Percentiles rank a stretch among this genome's conserved stretches.
Conservation (phyloP, 2,888 invertebrate genomes). For the Ochropacha duplaris region DNA sequence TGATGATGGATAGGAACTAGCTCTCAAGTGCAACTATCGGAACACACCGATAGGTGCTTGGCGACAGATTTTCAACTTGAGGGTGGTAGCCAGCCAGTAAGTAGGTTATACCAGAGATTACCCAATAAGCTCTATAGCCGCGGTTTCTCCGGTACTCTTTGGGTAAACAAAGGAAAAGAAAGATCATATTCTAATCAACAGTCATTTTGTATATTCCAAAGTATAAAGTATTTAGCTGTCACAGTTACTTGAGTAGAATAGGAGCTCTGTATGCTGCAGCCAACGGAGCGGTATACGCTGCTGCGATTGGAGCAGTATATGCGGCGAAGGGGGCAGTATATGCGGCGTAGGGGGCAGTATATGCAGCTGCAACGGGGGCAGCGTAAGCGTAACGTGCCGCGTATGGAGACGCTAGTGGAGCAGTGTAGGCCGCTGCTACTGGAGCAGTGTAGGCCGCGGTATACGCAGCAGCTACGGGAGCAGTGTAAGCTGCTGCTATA, state of each 20-base stretch:
- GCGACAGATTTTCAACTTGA: no score
- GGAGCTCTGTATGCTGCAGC: slow-evolving; percentile 40
- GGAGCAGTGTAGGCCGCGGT: slow-evolving; percentile 44
- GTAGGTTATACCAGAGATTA: no score
- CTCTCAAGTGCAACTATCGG: no score
- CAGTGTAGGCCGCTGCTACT: slow-evolving; percentile 46
- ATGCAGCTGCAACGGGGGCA: slow-evolving; percentile 40
- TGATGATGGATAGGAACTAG: no score
- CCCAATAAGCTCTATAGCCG: background rate
- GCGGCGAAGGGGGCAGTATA: background rate
- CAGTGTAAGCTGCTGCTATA: slow-evolving; percentile 36
- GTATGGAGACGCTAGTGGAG: slow-evolving; percentile 54
- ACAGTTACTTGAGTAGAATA: slow-evolving; percentile 32
- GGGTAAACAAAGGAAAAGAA: background rate
- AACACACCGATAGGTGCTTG: no score
- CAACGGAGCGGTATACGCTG: slow-evolving; percentile 40
- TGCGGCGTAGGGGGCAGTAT: background rate
- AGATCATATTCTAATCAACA: background rate
- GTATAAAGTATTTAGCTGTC: slow-evolving; percentile 16
- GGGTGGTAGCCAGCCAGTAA: no score
- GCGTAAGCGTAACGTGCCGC: slow-evolving; percentile 62
- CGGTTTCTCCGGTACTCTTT: no score
- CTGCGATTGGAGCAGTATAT: slow-evolving; percentile 32
- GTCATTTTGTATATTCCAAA: slow-evolving; percentile 2
- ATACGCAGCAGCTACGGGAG: slow-evolving; percentile 47